Percentiles rank a stretch among this genome's conserved stretches.
phyloP scores from a whole-genome alignment of 2,113 vertebrate genomes.

The Eulemur rufifrons region DNA sequence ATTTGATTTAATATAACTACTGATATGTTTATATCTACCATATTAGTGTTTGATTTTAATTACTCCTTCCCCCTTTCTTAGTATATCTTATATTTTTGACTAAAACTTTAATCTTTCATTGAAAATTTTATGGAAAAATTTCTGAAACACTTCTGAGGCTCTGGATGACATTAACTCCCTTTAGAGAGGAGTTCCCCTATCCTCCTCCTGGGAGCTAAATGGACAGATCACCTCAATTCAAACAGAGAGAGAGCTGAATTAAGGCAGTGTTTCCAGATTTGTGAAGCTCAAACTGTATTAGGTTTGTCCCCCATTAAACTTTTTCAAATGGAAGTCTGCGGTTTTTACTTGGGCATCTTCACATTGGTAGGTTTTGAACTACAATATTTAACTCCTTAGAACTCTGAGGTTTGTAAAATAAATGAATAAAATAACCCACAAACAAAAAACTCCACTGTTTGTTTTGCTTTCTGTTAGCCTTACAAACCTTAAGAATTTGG shows the following conservation, averaged over 20 bases:
- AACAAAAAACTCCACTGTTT: not conserved
- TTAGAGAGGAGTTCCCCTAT: not conserved
- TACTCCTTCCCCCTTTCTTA: not conserved
- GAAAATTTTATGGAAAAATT: not conserved
- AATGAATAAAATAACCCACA: not conserved
- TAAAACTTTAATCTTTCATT: not conserved
- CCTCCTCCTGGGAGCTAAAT: not conserved
- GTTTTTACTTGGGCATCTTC: not conserved
- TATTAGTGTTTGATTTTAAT: not conserved
- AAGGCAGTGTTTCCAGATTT: not conserved
- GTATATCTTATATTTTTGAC: not conserved
- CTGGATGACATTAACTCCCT: not conserved
- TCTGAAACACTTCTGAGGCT: not conserved
- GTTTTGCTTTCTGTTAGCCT: not conserved
- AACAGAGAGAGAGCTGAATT: not conserved
- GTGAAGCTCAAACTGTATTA: too few species aligned
- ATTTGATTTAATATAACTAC: not conserved
- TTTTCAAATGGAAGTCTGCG: not conserved
- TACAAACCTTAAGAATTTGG: too few species aligned
- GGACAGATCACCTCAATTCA: not conserved
- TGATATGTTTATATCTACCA: not conserved
- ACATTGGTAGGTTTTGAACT: not conserved
- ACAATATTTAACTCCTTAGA: not conserved
- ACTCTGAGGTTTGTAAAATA: not conserved
- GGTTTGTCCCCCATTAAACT: not conserved